Conservation (phyloP, 1,140 invertebrate species). For the Zelostemma sp. region DNA sequence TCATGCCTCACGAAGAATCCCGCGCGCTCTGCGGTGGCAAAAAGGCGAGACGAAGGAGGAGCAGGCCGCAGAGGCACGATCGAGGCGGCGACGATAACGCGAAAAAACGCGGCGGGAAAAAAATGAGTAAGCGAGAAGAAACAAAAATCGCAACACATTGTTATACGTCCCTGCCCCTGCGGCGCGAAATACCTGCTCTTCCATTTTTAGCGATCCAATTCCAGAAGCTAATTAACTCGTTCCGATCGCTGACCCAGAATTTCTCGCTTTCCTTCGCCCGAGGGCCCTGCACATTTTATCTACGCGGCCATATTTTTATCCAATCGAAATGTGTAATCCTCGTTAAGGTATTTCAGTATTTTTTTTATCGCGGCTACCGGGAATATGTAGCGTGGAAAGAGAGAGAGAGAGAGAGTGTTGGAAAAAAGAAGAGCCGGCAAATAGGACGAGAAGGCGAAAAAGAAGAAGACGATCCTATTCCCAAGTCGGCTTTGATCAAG, state of each 20-base stretch:
- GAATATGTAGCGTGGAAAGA: no score
- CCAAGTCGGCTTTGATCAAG: conserved; percentile 58
- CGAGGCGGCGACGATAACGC: conserved; percentile 16
- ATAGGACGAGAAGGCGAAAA: conserved; percentile 28
- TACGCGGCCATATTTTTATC: no score
- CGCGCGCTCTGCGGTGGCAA: conserved; percentile 14
- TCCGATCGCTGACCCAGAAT: conserved; percentile 35
- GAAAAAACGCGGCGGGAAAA: conserved; percentile 21
- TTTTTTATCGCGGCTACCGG: background rate
- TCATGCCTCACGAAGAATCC: conserved; percentile 41
- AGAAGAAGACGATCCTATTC: conserved; percentile 41
- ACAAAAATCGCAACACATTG: conserved; percentile 59
- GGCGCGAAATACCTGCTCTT: conserved; percentile 53
- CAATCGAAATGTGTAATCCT: no score
- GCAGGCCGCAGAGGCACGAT: conserved; percentile 17
- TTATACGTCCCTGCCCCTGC: conserved; percentile 32
- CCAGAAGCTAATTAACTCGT: conserved; percentile 50
- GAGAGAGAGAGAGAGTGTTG: no score
- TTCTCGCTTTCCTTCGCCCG: conserved; percentile 33
- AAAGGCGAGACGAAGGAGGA: conserved; percentile 26
- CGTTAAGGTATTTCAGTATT: no score
- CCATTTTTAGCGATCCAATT: conserved; percentile 47
- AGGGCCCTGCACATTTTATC: no score
- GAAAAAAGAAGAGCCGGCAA: conserved; percentile 37
- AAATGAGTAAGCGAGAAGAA: conserved; percentile 22